These are phyloP conservation scores for Diachasmimorpha longicaudata DNA, from an alignment of 1,140 invertebrate species.

Conservation along the genomic window DNA sequence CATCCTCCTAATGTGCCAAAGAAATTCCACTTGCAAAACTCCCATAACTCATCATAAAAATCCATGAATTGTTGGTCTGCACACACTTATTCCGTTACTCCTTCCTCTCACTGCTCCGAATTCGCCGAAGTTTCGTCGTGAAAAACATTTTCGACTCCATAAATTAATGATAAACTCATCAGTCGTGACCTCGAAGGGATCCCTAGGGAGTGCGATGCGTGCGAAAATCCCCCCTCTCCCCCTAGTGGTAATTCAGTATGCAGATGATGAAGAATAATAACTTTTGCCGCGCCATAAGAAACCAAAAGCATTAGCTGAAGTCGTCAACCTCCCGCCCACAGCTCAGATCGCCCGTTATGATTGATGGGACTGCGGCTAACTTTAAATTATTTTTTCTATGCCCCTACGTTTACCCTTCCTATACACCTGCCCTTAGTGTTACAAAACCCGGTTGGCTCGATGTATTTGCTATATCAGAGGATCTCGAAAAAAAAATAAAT, in stretches of 20 bases:
- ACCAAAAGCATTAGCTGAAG: background rate
- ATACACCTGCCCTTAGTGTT: background rate
- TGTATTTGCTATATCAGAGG: background rate
- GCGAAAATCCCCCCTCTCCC: background rate
- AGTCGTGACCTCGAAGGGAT: background rate
- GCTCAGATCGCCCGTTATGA: background rate
- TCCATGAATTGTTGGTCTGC: background rate
- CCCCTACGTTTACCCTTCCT: background rate
- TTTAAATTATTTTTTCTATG: background rate
- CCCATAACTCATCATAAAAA: too few species aligned
- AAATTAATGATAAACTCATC: background rate
- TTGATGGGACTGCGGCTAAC: background rate
- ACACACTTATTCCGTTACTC: background rate
- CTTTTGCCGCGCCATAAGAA: background rate
- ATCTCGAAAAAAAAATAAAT: too few species aligned
- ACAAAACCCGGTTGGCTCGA: background rate
- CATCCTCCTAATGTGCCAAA: too few species aligned
- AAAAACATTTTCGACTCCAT: background rate
- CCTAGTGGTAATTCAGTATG: background rate
- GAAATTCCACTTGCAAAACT: too few species aligned
- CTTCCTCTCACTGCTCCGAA: background rate
- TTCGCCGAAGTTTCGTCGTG: background rate
- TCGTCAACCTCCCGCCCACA: background rate
- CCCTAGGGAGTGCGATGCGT: background rate
- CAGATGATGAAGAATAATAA: slow-evolving; percentile 22